These are phyloP conservation scores for Sceloporus tristichus DNA, from an alignment of 2,113 vertebrate species.

Conservation along the genomic window DNA sequence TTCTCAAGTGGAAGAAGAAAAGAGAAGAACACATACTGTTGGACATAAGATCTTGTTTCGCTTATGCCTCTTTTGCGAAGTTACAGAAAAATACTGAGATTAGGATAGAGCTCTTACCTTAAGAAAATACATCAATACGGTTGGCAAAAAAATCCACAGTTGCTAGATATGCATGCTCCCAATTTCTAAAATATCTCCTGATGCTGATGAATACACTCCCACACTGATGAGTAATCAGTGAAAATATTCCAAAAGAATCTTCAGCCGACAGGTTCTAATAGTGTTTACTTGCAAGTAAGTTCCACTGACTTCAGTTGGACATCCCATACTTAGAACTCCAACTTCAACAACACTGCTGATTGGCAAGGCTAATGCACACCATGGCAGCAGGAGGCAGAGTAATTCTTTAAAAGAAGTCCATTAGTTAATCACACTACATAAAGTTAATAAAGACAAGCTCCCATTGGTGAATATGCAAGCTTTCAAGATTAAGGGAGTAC, in stretches of 20 bases:
- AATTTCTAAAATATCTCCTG: constrained; percentile 13
- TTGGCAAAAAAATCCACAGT: background rate
- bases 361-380: background rate
- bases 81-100: background rate
- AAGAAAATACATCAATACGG: background rate
- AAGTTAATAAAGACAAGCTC: background rate
- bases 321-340: constrained; percentile 8
- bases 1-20: background rate
- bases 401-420: background rate
- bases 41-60: background rate
- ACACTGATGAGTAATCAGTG: constrained; percentile 21
- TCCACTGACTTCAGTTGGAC: constrained; percentile 3
- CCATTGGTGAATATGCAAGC: background rate
- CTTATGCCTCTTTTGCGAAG: background rate
- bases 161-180: background rate
- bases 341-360: background rate
- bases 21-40: background rate
- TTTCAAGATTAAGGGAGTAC: constrained; percentile 1
- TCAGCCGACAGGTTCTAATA: constrained; percentile 18
- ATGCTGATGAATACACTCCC: background rate
- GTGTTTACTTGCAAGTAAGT: constrained; percentile 15
- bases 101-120: constrained; percentile 7
- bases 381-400: background rate
- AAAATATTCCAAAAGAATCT: constrained; percentile 19
- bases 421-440: background rate